Evolutionary conservation across 2,113 vertebrate species (phyloP).

Genomic region (Dryoscopus gambensis): DNA sequence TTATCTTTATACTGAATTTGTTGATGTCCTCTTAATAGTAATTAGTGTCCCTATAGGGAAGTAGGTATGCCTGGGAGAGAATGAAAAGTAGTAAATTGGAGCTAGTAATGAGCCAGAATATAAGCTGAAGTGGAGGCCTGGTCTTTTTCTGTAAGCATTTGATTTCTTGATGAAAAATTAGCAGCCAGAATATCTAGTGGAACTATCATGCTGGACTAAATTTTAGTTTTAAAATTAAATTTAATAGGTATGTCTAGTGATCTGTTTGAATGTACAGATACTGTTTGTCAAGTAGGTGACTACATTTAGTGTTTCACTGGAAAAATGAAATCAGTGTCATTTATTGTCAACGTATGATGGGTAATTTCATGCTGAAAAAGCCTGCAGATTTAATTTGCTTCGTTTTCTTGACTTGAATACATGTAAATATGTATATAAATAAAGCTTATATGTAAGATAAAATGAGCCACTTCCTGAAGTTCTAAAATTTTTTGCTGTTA

Average conservation of each 20-base stretch:
- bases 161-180: not conserved
- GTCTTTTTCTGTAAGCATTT: not conserved
- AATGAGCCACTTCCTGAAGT: not conserved
- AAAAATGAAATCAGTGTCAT: accelerated
- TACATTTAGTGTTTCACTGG: not conserved
- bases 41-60: not conserved
- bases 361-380: not conserved
- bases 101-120: not conserved
- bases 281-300: not conserved
- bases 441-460: not conserved
- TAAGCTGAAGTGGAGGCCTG: not conserved
- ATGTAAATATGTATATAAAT: not conserved
- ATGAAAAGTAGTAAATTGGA: not conserved
- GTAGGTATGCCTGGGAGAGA: not conserved
- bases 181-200: not conserved
- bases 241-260: not conserved
- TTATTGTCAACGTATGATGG: not conserved
- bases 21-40: not conserved
- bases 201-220: not conserved
- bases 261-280: not conserved
- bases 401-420: not conserved
- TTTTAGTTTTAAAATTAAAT: not conserved
- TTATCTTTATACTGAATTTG: not conserved
- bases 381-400: not conserved
- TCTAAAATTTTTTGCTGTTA: not conserved